Base-by-base conservation (phyloP, 1,140 invertebrate species). In the Brachionus paranguensis region DNA sequence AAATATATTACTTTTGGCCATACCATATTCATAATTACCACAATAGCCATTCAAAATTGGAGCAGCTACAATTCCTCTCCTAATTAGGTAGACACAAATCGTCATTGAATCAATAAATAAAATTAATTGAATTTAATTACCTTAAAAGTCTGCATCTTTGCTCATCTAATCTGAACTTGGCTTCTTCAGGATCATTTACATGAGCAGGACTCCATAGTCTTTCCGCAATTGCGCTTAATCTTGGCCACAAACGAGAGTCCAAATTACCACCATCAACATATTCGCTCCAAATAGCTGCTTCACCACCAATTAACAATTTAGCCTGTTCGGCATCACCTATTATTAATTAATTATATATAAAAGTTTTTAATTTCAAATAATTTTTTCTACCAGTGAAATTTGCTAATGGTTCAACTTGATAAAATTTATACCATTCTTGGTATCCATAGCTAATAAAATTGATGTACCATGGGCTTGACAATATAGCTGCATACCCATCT, bases 391-490 rank as follows among this genome's bases (percentile, higher is more conserved):
- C 89, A 89, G 6, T 86, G 79, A 84, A 88, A 85, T 7, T 85
- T 12, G 53, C 64, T 2, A n/a, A 89, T 64, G 83, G 83, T 45
- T 84, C 83, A 14, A 84, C 45, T 76, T 74, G 3, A 53, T 84
- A 84, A 60, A 45, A 84, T 84, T 84, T 84, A 33, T 74, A 74
- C 65, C 65, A 84, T 64, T 84, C 83, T 47, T 74, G 45, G 68
- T 81, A 81, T 33, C 93, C 93, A 33, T 91, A 91, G 12, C 88
- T 87, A 14, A 95, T 88, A 85, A 93, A 91, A 88, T 95, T 94
- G 14, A 97, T 89, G 87, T 97, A 96, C 95, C 95, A 97, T 83
- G 93, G 93, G 3, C 93, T 90, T 0, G 94, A 95, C 14, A 94
- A 89, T 29, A 96, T 86, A 0, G 92, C 91, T 7, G 91, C 88